A percentile compares a stretch with the other conserved stretches of the same genome.
Evolutionary conservation across 2,113 vertebrate genomes (phyloP).

Genomic region (Suricata suricatta): DNA sequence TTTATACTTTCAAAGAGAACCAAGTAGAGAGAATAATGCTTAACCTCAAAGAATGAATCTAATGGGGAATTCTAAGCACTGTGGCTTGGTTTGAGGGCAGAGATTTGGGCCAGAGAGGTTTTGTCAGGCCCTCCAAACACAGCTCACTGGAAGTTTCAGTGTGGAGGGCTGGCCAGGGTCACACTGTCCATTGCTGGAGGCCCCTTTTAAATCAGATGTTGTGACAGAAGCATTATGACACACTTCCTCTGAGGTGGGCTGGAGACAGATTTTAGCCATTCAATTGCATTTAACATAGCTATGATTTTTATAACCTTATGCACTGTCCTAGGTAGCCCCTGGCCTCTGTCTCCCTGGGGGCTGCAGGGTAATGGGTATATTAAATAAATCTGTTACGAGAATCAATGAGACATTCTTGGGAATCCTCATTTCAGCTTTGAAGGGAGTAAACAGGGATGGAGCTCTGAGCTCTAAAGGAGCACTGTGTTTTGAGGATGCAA

Average conservation of each 20-base stretch:
- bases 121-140: neutral
- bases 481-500: neutral
- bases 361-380: neutral
- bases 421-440: neutral
- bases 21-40: neutral
- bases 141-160: neutral
- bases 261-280: constrained; percentile 14
- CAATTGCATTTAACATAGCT: neutral
- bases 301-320: neutral
- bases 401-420: neutral
- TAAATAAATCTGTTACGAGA: neutral
- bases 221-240: constrained; percentile 40
- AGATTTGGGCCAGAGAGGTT: neutral
- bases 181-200: neutral
- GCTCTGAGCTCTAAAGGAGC: neutral
- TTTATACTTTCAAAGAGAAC: neutral
- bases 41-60: neutral
- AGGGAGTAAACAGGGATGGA: neutral
- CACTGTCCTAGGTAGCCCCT: neutral
- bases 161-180: neutral
- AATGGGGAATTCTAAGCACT: too few relatives aligned
- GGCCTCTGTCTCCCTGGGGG: neutral
- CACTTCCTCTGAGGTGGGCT: neutral
- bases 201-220: constrained; percentile 7
- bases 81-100: neutral